Percentiles rank a stretch among this genome's conserved stretches.
phyloP scores from a whole-genome alignment of 2,113 vertebrate genomes.

The Barbus barbus region DNA sequence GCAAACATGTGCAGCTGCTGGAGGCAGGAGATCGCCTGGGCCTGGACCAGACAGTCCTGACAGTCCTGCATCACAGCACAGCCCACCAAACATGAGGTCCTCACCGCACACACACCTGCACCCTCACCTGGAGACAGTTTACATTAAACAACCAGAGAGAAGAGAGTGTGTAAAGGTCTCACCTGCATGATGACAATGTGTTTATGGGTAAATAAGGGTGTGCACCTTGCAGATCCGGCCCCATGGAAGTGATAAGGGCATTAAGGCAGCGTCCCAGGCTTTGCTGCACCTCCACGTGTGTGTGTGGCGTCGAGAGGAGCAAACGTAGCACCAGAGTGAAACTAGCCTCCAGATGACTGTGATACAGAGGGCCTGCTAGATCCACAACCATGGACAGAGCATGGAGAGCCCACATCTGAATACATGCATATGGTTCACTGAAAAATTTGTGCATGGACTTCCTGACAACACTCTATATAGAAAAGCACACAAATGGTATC shows the following conservation, averaged over 20 bases:
- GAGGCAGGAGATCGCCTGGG: constrained; percentile 88
- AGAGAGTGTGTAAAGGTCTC: not conserved
- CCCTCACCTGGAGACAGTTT: constrained; percentile 69
- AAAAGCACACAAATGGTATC: not conserved
- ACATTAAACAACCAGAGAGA: not conserved
- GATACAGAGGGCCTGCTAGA: constrained; percentile 82
- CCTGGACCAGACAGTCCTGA: constrained; percentile 86
- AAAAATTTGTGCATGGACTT: not conserved
- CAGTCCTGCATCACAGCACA: constrained; percentile 88
- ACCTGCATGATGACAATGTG: not conserved
- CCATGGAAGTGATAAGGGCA: constrained; percentile 69
- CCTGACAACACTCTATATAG: not conserved
- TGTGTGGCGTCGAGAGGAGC: constrained; percentile 82
- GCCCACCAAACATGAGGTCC: constrained; percentile 83
- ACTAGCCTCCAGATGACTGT: constrained; percentile 81
- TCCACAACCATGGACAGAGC: constrained; percentile 86
- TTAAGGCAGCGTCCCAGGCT: constrained; percentile 69
- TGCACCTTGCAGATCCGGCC: constrained; percentile 72
- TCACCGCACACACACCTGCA: constrained; percentile 72
- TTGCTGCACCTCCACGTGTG: constrained; percentile 85
- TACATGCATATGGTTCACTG: not conserved
- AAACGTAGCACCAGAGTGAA: constrained; percentile 83
- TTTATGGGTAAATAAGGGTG: not conserved
- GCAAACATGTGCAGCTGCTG: constrained; percentile 98
- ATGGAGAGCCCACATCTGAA: constrained; percentile 85